Evolutionary conservation across 2,797 vertebrate genomes (phyloP), one percentile per base, ranked within the genome.

Genomic region (Hylomyscus alleni): DNA sequence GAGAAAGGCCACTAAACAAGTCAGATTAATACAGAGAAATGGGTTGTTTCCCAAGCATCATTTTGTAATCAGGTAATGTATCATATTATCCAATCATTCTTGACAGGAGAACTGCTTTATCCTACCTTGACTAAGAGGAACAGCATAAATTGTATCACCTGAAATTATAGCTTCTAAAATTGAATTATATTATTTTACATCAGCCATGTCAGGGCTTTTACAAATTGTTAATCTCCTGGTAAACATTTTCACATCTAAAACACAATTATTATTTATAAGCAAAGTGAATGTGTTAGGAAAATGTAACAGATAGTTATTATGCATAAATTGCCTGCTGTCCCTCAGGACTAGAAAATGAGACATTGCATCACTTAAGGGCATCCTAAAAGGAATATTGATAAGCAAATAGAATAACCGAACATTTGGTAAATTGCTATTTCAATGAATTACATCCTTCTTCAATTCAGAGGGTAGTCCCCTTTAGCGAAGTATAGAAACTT

Each of bases 91-190:
- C 72, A 95, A 44, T 84, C 97, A 76, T 54, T 22, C 94, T 90
- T 96, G 95, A 89, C 95, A 97, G 52, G 65, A 80, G 96, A 52
- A 22, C 88, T 97, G 78, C 62, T 97, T 92, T 95, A 96, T 93
- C 10, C 54, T 95, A 69, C 62, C 88, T 97, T 82, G 76, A 96
- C 81, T 93, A 75, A 95, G 96, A 97, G 83, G 22, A 95, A 44
- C 14, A 92, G 72, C 91, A 77, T 22, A 97, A 96, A 96, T 31
- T 94, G 1, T 62, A 96, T 94, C 94, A 95, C 81, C 96, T 95
- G 15, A 97, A 98, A 98, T 96, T 84, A 93, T 75, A 96, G 85
- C 60, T 98, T 97, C 97, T 94, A 96, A 98, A 98, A 98, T 77
- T 60, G 8, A 98, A 97, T 97, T 97, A 56, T 96, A 93, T 97